Conservation (phyloP, 2,888 invertebrate genomes). For the Amphimallon solstitiale region DNA sequence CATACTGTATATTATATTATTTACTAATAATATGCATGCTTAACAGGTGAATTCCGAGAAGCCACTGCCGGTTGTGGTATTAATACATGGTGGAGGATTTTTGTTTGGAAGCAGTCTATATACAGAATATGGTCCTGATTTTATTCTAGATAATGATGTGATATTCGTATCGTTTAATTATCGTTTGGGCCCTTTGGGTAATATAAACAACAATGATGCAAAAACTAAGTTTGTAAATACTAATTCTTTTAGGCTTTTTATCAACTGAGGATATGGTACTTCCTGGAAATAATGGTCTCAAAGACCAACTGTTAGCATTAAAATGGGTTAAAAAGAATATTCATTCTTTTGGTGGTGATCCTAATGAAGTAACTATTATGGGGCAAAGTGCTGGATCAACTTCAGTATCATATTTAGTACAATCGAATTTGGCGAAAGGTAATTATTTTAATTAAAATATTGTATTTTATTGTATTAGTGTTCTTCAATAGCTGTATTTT, state of each 20-base stretch:
- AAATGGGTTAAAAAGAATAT: slow-evolving; percentile 78
- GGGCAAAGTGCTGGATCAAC: slow-evolving; percentile 81
- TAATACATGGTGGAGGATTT: too few relatives aligned
- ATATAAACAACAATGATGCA: neutral
- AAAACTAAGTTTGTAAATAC: too few relatives aligned
- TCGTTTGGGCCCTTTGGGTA: slow-evolving; percentile 61
- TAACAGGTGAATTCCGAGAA: too few relatives aligned
- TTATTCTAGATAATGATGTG: too few relatives aligned
- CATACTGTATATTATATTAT: too few relatives aligned
- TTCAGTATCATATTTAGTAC: slow-evolving; percentile 63
- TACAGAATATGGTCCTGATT: too few relatives aligned
- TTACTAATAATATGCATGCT: too few relatives aligned
- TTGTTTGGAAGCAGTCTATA: too few relatives aligned
- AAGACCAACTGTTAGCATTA: slow-evolving; percentile 77
- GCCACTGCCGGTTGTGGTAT: too few relatives aligned
- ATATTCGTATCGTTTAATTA: slow-evolving; percentile 77
- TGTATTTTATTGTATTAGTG: neutral
- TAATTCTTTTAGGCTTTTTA: slow-evolving; percentile 75
- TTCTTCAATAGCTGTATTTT: too few relatives aligned
- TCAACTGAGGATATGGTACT: slow-evolving; percentile 76
- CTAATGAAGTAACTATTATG: slow-evolving; percentile 72
- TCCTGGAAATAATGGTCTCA: slow-evolving; percentile 78
- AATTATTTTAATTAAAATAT: neutral
- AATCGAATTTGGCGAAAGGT: slow-evolving; percentile 71
- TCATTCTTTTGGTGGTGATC: slow-evolving; percentile 76